Percentiles rank a stretch among this genome's conserved stretches.
Conservation (phyloP, 1,140 invertebrate genomes). For the Hyles vespertilio region DNA sequence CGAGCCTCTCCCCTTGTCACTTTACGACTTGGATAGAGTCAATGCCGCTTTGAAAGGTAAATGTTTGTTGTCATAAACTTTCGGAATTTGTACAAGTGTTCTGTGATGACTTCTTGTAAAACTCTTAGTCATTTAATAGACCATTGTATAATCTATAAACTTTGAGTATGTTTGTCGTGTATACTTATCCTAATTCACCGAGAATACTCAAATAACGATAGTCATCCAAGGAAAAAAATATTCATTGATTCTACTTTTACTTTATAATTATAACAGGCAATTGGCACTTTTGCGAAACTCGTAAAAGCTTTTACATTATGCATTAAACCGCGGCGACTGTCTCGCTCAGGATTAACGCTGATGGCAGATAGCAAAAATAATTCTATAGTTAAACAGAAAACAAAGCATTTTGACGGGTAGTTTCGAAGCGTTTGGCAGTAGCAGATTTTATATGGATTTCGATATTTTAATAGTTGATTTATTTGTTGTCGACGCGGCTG, state of each 20-base stretch:
- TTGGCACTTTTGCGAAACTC: not conserved
- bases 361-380: conserved; percentile 17
- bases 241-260: too few species aligned
- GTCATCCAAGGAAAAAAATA: too few species aligned
- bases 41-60: conserved; percentile 72
- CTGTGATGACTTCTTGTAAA: conserved; percentile 46
- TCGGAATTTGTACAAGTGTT: conserved; percentile 33
- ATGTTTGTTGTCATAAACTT: conserved; percentile 59
- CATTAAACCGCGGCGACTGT: not conserved
- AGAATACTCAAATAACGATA: too few species aligned
- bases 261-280: not conserved
- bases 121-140: conserved; percentile 20
- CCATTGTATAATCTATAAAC: too few species aligned
- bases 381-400: conserved; percentile 13
- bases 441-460: conserved; percentile 19
- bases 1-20: conserved; percentile 65
- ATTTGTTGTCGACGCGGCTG: conserved; percentile 1
- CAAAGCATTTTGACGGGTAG: conserved; percentile 14
- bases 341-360: not conserved
- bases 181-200: too few species aligned
- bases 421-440: conserved; percentile 17
- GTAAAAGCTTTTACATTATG: conserved; percentile 5
- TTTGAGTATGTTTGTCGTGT: too few species aligned
- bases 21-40: conserved; percentile 69
- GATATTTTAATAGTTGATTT: conserved; percentile 5